phyloP scores from a whole-genome alignment of 2,888 invertebrate genomes.

The Papilio gigon region DNA sequence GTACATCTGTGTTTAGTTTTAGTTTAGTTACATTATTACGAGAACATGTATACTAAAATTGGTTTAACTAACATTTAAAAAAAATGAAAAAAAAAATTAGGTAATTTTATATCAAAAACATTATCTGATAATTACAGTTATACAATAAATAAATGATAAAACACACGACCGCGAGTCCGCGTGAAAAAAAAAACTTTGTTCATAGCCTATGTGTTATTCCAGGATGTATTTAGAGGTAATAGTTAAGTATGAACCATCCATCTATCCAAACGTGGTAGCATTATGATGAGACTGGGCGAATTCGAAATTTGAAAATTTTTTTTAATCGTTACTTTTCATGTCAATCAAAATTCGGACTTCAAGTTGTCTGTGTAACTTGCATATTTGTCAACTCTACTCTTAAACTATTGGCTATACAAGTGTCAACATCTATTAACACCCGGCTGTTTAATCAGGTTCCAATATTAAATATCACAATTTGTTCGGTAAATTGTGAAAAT shows the following conservation, averaged over 20 bases:
- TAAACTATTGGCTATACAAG: slow-evolving; percentile 13
- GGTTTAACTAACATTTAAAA: no score
- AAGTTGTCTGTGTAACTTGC: background rate
- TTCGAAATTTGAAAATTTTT: background rate
- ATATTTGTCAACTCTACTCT: slow-evolving; percentile 13
- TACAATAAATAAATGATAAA: no score
- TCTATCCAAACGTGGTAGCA: no score
- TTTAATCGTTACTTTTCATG: slow-evolving; percentile 7
- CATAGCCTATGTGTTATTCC: no score
- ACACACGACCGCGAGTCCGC: no score
- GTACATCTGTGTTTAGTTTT: background rate
- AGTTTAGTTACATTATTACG: background rate
- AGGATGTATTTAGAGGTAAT: no score
- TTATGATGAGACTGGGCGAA: background rate
- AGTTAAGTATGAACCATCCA: no score
- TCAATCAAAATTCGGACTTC: background rate
- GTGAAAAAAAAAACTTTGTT: no score
- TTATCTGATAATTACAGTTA: no score
- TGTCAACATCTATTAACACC: slow-evolving; percentile 28
- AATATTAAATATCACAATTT: slow-evolving; percentile 13
- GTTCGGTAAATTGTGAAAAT: slow-evolving; percentile 36
- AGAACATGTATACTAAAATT: no score
- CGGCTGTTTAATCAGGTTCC: slow-evolving; percentile 26
- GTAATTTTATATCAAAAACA: no score
- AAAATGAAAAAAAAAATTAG: no score